Evolutionary conservation across 1,140 invertebrate genomes (phyloP), one percentile per base, ranked within the genome.

Genomic region (Listronotus oregonensis): DNA sequence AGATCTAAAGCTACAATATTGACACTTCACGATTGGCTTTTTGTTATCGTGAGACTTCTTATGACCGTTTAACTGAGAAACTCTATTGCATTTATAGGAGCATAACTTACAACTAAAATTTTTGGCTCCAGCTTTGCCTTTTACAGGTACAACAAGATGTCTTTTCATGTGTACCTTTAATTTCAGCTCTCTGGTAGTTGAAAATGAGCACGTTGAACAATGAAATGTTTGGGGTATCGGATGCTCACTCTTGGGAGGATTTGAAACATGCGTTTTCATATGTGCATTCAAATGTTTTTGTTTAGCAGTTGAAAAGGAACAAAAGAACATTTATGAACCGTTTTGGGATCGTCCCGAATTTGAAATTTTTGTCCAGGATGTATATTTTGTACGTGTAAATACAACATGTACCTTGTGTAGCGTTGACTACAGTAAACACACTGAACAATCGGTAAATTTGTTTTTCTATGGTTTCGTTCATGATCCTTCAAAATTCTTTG

Each of bases 291-390:
- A 56, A 42, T 10, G 2, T 12, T 14, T 52, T 32, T 31, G 31
- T 21, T 34, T 18, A 17, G n/a, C 15, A 18, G 6, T 49, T 49
- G 21, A 49, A 49, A 14, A 14, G 46, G 21, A n/a, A n/a, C n/a
- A 31, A 34, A 52, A 34, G 50, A 27, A 17, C 50, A 52, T n/a
- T 52, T 12, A 52, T 12, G 12, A 52, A 18, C 10, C 39, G 10
- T 11, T 3, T 42, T 42, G 10, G 39, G 10, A 7, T 18, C 14
- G 8, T 44, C 43, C 1, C 43, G 17, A 27, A 56, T 43, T n/a
- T 56, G 37, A 14, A 56, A 56, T 43, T 43, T 56, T 18, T 56
- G 54, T 6, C 54, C 54, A 14, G 54, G 54, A 56, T 56, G 54
- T 7, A 56, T 27, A 15, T 18, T 56, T 27, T 56, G 54, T 0